Percentiles rank a stretch among this genome's conserved stretches.
Evolutionary conservation across 2,888 invertebrate species (phyloP).

Genomic region (Sesamia inferens): DNA sequence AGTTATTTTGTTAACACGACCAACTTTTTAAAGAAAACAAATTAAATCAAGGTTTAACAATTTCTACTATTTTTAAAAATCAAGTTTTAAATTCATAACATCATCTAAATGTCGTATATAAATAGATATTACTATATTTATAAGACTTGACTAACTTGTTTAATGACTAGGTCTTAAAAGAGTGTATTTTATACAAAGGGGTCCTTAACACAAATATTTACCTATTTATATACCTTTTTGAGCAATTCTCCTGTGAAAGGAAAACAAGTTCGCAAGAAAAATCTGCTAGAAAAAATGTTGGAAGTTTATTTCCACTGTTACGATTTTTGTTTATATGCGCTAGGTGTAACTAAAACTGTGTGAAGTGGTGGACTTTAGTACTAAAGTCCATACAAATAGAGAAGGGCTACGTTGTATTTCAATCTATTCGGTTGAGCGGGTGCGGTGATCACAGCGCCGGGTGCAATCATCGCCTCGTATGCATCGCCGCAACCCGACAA

Average conservation of each 20-base stretch:
- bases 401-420: conserved; percentile 54
- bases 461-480: conserved; percentile 76
- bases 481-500: conserved; percentile 75
- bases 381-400: conserved; percentile 21
- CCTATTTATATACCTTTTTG: not conserved
- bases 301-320: not conserved
- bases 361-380: too few species aligned
- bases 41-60: conserved; percentile 14
- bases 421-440: conserved; percentile 68
- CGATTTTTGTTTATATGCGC: too few species aligned
- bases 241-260: not conserved
- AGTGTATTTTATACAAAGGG: not conserved
- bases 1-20: not conserved
- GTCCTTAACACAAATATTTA: not conserved
- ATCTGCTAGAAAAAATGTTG: not conserved
- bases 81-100: not conserved
- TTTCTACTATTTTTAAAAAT: conserved; percentile 5
- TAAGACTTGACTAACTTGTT: conserved; percentile 4
- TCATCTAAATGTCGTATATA: not conserved
- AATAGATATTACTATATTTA: too few species aligned
- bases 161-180: not conserved
- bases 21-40: not conserved
- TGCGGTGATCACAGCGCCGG: conserved; percentile 65
- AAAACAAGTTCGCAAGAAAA: not conserved
- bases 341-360: too few species aligned